Evolutionary conservation across 2,888 invertebrate species (phyloP).

Genomic region (Agrilus mali): DNA sequence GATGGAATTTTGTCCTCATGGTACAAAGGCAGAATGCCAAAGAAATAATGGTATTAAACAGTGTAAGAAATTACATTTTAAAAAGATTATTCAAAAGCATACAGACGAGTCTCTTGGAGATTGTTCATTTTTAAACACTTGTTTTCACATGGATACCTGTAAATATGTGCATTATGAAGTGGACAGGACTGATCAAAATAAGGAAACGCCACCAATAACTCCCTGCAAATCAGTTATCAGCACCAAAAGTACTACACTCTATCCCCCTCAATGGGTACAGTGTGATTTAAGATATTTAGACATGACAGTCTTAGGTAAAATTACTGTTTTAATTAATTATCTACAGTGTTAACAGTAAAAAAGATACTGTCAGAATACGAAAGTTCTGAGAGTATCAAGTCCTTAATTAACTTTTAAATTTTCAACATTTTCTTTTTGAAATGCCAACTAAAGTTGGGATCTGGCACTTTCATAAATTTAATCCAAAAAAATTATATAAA

Average conservation of each 20-base stretch:
- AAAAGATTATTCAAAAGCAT: conserved; percentile 90
- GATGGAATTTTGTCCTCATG: conserved; percentile 94
- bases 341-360: background rate
- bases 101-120: conserved; percentile 93
- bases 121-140: conserved; percentile 95
- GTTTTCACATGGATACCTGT: conserved; percentile 98
- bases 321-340: background rate
- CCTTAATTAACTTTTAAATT: no score
- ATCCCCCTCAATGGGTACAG: conserved; percentile 93
- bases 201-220: conserved; percentile 23
- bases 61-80: conserved; percentile 89
- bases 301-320: conserved; percentile 70
- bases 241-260: conserved; percentile 49
- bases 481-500: no score
- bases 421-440: no score
- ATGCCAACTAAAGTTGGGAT: no score
- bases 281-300: conserved; percentile 87
- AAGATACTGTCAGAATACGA: no score
- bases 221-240: conserved; percentile 22
- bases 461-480: no score
- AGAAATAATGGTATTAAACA: conserved; percentile 37
- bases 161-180: conserved; percentile 98
- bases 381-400: no score
- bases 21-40: conserved; percentile 80
- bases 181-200: conserved; percentile 54